phyloP scores from a whole-genome alignment of 2,888 invertebrate species.

The Eubasilissa splendida region DNA sequence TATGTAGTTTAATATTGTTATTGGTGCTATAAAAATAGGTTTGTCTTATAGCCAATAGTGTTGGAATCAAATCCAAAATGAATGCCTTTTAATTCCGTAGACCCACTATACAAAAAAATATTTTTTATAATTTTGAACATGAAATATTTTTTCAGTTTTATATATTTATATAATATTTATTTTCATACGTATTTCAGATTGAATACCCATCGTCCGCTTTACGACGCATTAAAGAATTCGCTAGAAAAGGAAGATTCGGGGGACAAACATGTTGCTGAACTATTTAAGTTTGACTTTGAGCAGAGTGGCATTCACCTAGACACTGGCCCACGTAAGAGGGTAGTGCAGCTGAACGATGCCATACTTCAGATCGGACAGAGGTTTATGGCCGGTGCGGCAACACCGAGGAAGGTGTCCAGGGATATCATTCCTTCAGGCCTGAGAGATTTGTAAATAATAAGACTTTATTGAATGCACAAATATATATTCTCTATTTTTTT shows the following conservation, averaged over 20 bases:
- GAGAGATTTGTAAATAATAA: slow-evolving; percentile 77
- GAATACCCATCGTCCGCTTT: slow-evolving; percentile 91
- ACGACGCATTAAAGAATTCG: slow-evolving; percentile 82
- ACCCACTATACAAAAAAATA: not conserved
- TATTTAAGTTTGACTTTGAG: slow-evolving; percentile 98
- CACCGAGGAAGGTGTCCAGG: slow-evolving; percentile 78
- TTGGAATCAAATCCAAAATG: too few species aligned
- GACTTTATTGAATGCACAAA: not conserved
- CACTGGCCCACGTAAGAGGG: slow-evolving; percentile 79
- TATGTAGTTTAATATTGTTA: not conserved
- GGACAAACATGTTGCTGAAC: slow-evolving; percentile 88
- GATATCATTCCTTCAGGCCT: slow-evolving; percentile 80
- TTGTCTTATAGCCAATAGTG: not conserved
- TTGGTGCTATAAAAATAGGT: not conserved
- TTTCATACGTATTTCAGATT: slow-evolving; percentile 73
- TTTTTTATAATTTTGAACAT: too few species aligned
- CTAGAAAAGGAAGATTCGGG: slow-evolving; percentile 83
- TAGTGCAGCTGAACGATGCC: slow-evolving; percentile 89
- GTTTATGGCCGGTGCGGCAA: slow-evolving; percentile 84
- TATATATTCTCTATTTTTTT: not conserved
- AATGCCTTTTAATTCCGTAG: too few species aligned
- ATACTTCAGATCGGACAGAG: slow-evolving; percentile 89
- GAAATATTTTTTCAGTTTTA: too few species aligned
- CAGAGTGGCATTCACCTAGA: slow-evolving; percentile 96
- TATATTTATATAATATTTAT: not conserved